Evolutionary conservation across 1,140 invertebrate species (phyloP).

Genomic region (Drosophila miranda): DNA sequence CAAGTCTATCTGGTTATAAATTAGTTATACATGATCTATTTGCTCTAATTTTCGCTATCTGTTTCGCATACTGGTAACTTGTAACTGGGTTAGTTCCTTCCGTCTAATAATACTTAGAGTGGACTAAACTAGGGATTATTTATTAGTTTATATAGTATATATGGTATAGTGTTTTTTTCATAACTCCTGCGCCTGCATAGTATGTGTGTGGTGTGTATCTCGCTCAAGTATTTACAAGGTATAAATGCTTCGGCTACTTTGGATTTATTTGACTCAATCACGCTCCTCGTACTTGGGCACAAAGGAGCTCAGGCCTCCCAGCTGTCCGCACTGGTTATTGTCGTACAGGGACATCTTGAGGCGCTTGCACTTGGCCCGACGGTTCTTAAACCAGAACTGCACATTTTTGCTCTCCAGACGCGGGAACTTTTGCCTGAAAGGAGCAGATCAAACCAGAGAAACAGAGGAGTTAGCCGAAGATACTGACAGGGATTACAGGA

Average conservation of each 20-base stretch:
- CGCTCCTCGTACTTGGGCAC: slow-evolving; percentile 80
- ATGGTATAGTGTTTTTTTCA: slow-evolving; percentile 47
- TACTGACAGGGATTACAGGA: background rate
- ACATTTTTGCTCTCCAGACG: slow-evolving; percentile 98
- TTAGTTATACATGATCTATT: slow-evolving; percentile 33
- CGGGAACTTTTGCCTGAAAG: slow-evolving; percentile 92
- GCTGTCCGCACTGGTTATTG: slow-evolving; percentile 84
- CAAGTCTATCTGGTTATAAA: slow-evolving; percentile 9
- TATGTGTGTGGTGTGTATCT: slow-evolving; percentile 18
- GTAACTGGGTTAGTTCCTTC: slow-evolving; percentile 36
- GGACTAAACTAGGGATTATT: slow-evolving; percentile 34
- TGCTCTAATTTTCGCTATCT: slow-evolving; percentile 60
- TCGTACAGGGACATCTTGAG: slow-evolving; percentile 94
- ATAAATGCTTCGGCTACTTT: slow-evolving; percentile 45
- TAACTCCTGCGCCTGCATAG: slow-evolving; percentile 16
- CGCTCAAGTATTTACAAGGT: slow-evolving; percentile 30
- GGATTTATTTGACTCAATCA: slow-evolving; percentile 47
- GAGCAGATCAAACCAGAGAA: background rate
- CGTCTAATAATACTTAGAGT: slow-evolving; percentile 59
- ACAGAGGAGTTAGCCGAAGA: slow-evolving; percentile 6
- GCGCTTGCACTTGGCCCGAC: slow-evolving; percentile 97
- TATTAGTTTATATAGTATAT: slow-evolving; percentile 31
- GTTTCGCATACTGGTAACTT: slow-evolving; percentile 53
- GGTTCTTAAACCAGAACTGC: slow-evolving; percentile 98
- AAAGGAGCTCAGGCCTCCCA: slow-evolving; percentile 66